These are phyloP conservation scores for Martes martes DNA, from an alignment of 2,113 vertebrate species.

Conservation along the genomic window DNA sequence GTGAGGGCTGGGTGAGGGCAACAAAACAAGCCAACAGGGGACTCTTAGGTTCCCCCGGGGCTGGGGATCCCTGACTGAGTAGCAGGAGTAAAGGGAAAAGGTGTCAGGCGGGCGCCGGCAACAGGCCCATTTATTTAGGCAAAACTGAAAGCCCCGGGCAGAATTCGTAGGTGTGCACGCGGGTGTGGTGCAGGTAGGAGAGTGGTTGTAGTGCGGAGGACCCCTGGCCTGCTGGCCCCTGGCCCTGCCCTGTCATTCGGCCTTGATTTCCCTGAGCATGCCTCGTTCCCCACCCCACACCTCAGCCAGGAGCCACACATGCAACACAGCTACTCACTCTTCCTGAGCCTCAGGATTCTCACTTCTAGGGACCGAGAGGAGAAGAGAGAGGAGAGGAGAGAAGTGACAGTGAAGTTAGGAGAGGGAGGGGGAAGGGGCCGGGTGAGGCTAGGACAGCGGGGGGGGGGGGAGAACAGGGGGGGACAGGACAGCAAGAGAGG, in stretches of 20 bases:
- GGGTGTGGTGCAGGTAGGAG: neutral
- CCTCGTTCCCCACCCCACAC: neutral
- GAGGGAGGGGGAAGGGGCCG: neutral
- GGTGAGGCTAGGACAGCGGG: slow-evolving; percentile 71
- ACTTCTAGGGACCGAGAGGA: slow-evolving; percentile 80
- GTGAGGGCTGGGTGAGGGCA: neutral
- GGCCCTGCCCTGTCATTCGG: neutral
- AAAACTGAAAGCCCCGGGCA: neutral
- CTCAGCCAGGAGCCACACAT: neutral
- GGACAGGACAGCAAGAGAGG: slow-evolving; percentile 59
- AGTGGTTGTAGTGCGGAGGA: neutral
- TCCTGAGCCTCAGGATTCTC: slow-evolving; percentile 87
- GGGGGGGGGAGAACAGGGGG: neutral
- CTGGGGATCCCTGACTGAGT: neutral
- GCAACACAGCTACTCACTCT: slow-evolving; percentile 88
- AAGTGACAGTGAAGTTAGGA: slow-evolving; percentile 72
- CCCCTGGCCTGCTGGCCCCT: neutral
- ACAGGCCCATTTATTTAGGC: neutral
- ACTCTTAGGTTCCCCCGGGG: neutral
- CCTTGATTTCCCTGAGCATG: neutral
- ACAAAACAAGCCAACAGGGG: neutral
- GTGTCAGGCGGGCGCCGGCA: neutral
- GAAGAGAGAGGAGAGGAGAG: slow-evolving; percentile 78
- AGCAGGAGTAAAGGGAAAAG: neutral
- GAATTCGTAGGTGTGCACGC: fast-evolving